Percentiles rank a stretch among this genome's conserved stretches.
phyloP scores from a whole-genome alignment of 2,797 vertebrate species.

The Sebastes hubbsi region DNA sequence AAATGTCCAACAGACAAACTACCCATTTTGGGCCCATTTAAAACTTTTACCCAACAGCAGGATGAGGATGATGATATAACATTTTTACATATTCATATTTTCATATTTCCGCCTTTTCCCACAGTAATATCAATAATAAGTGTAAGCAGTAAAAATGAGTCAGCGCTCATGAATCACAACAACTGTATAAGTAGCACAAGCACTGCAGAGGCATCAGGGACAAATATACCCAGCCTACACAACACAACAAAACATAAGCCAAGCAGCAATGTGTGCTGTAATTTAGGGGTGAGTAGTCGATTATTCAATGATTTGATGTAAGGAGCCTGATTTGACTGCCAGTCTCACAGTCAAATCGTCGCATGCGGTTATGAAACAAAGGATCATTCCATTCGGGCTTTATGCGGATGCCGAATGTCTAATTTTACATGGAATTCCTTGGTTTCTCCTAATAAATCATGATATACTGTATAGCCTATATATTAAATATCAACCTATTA shows the following conservation, averaged over 20 bases:
- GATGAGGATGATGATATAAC: not conserved
- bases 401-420: too few species aligned
- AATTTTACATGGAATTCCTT: too few species aligned
- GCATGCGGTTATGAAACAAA: too few species aligned
- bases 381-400: too few species aligned
- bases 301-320: not conserved
- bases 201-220: not conserved
- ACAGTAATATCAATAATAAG: constrained; percentile 1
- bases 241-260: not conserved
- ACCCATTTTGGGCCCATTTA: not conserved
- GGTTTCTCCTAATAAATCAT: too few species aligned
- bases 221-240: not conserved
- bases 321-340: rapidly evolving
- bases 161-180: constrained; percentile 12
- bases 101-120: constrained; percentile 10
- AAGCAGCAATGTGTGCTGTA: not conserved
- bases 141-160: constrained; percentile 7
- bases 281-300: not conserved
- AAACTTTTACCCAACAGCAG: not conserved
- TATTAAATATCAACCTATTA: too few species aligned
- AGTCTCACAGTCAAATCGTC: not conserved
- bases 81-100: constrained; percentile 9
- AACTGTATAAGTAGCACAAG: not conserved
- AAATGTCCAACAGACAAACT: not conserved
- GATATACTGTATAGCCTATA: too few species aligned